Evolutionary conservation across 2,797 vertebrate species (phyloP).

Genomic region (Schizopygopsis malacanthus): DNA sequence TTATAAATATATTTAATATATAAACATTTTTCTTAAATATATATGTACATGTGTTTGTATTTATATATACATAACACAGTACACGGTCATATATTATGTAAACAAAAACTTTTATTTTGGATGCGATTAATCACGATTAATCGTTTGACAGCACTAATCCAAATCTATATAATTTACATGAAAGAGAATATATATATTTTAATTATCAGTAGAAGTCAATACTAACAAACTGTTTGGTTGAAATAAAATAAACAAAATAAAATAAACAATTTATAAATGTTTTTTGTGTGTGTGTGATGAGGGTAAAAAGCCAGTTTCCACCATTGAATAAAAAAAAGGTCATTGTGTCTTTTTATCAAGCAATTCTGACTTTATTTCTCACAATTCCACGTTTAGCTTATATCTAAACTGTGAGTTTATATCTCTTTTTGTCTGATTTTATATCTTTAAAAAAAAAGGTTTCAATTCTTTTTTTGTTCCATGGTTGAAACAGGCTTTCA

Average conservation of each 20-base stretch:
- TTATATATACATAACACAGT: too few relatives aligned
- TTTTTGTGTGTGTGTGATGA: too few relatives aligned
- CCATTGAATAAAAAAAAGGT: not conserved
- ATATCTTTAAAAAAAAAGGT: not conserved
- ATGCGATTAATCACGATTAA: too few relatives aligned
- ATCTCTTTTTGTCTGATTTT: not conserved
- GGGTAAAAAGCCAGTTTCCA: not conserved
- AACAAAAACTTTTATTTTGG: too few relatives aligned
- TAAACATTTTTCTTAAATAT: too few relatives aligned
- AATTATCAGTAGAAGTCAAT: not conserved
- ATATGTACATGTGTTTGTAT: too few relatives aligned
- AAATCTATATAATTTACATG: not conserved
- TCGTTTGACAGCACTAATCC: too few relatives aligned
- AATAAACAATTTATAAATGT: too few relatives aligned
- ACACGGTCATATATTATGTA: too few relatives aligned
- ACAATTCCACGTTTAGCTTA: not conserved
- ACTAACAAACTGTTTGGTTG: not conserved
- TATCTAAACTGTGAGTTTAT: not conserved
- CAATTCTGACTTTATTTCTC: not conserved
- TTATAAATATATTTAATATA: too few relatives aligned
- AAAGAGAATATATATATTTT: not conserved
- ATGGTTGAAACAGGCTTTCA: not conserved
- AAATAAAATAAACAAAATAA: too few relatives aligned
- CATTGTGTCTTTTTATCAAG: not conserved
- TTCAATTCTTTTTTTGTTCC: too few relatives aligned